Conservation (phyloP, 2,113 vertebrate species). For the Psilopogon haemacephalus region DNA sequence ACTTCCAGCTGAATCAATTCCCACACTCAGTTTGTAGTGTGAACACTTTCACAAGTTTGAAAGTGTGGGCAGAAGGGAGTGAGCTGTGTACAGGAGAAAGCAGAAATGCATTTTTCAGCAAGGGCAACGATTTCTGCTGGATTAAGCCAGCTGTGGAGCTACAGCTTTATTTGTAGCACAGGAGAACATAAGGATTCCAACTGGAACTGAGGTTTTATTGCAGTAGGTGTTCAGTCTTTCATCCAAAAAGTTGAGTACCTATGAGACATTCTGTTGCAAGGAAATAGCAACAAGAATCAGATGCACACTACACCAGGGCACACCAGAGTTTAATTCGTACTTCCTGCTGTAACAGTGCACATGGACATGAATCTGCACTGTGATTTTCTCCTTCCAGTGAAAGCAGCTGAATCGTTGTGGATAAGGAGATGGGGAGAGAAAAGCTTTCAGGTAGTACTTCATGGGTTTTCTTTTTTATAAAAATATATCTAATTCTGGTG, state of each 20-base stretch:
- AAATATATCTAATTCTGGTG: neutral
- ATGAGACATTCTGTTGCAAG: neutral
- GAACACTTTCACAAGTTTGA: neutral
- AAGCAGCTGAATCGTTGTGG: neutral
- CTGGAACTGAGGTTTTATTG: neutral
- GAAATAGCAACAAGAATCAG: neutral
- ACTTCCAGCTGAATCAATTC: neutral
- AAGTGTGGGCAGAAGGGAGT: neutral
- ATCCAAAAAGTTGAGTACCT: neutral
- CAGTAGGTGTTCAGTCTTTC: neutral
- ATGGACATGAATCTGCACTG: neutral
- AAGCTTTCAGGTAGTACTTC: neutral
- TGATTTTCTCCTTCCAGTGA: neutral
- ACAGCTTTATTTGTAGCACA: neutral
- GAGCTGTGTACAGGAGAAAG: accelerated
- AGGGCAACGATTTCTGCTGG: neutral
- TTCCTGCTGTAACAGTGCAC: neutral
- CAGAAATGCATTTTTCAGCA: neutral
- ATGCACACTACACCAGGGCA: neutral
- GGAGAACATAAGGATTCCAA: neutral
- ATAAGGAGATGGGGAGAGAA: neutral
- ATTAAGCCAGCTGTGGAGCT: neutral
- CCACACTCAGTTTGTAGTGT: neutral
- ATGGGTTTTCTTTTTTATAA: neutral
- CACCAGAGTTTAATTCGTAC: neutral